A percentile compares a stretch with the other conserved stretches of the same genome.
phyloP scores from a whole-genome alignment of 2,113 vertebrate genomes.

The Phoenicopterus ruber region DNA sequence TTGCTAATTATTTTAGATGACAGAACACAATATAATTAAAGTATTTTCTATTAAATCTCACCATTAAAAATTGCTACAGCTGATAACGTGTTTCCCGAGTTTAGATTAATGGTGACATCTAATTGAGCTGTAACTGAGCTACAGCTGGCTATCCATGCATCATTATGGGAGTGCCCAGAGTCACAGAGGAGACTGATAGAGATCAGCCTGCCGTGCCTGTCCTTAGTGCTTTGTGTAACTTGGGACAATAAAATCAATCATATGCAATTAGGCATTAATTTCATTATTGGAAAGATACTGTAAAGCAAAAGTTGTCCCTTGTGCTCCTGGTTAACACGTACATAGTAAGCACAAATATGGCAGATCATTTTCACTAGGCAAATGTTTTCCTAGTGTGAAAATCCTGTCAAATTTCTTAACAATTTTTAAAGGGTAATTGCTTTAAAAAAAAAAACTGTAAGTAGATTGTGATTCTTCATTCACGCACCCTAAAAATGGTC shows the following conservation, averaged over 20 bases:
- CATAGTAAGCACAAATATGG: neutral
- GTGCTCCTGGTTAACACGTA: neutral
- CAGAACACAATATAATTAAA: constrained; percentile 18
- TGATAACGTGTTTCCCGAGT: neutral
- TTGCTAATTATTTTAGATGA: neutral
- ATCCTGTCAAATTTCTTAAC: neutral
- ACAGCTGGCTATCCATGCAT: neutral
- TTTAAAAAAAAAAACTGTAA: neutral
- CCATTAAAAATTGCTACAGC: neutral
- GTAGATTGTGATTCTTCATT: neutral
- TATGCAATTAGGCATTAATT: constrained; percentile 12
- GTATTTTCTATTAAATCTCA: neutral
- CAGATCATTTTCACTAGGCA: neutral
- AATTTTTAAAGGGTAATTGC: neutral
- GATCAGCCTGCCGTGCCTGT: neutral
- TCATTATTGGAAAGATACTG: neutral
- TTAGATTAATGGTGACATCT: neutral
- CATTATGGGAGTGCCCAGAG: neutral
- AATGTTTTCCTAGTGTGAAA: neutral
- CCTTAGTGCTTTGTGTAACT: neutral
- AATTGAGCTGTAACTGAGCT: constrained; percentile 23
- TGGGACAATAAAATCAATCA: neutral
- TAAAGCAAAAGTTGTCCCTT: neutral
- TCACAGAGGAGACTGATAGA: neutral
- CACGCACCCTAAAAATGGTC: neutral